Evolutionary conservation across 2,888 invertebrate genomes (phyloP).

Genomic region (Drosophila subquinaria): DNA sequence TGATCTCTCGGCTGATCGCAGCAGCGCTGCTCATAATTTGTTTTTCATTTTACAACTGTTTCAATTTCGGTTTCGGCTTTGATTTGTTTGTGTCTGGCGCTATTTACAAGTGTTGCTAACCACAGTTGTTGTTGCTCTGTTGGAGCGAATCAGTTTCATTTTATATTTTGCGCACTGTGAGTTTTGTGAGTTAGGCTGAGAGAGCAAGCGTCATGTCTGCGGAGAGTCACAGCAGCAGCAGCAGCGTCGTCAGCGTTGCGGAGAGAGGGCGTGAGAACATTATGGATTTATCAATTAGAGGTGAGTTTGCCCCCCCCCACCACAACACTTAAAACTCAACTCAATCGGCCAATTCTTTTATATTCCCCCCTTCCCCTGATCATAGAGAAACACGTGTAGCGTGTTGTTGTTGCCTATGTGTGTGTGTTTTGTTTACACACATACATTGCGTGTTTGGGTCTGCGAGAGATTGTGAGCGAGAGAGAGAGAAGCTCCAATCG

Average conservation of each 20-base stretch:
- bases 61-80: constrained; percentile 16
- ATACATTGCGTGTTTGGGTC: constrained; percentile 14
- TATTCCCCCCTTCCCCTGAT: neutral
- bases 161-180: constrained; percentile 35
- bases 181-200: constrained; percentile 8
- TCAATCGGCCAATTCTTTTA: constrained; percentile 42
- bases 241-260: constrained; percentile 17
- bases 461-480: constrained; percentile 19
- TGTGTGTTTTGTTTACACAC: constrained; percentile 66
- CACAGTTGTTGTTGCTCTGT: constrained; percentile 50
- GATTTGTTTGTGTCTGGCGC: constrained; percentile 44
- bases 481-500: constrained; percentile 46
- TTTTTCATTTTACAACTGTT: constrained; percentile 68
- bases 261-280: constrained; percentile 63
- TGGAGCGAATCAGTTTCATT: constrained; percentile 33
- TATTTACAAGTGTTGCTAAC: constrained; percentile 43
- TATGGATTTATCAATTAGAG: constrained; percentile 83
- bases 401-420: neutral
- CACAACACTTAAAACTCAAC: constrained; percentile 23
- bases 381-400: constrained; percentile 49
- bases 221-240: constrained; percentile 37
- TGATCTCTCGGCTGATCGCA: neutral
- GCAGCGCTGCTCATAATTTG: constrained; percentile 59
- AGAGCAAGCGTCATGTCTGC: constrained; percentile 42
- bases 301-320: constrained; percentile 59